phyloP scores from a whole-genome alignment of 2,113 vertebrate species.

The Mesoclemmys tuberculata region DNA sequence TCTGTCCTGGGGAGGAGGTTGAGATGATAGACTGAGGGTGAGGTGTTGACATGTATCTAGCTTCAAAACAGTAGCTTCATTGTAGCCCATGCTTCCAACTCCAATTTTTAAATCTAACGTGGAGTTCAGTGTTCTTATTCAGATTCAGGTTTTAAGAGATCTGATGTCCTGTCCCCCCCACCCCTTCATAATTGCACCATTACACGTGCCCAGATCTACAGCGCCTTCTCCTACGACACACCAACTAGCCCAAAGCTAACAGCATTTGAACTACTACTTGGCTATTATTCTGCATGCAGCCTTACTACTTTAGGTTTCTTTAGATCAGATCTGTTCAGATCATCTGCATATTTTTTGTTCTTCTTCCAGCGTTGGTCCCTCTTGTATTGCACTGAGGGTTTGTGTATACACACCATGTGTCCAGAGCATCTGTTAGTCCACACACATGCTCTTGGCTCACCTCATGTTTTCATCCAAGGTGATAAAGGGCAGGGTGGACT shows the following conservation, averaged over 20 bases:
- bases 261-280: not conserved
- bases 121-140: not conserved
- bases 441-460: too few relatives aligned
- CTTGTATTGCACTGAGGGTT: too few relatives aligned
- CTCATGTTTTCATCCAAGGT: too few relatives aligned
- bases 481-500: too few relatives aligned
- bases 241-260: not conserved
- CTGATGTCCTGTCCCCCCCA: not conserved
- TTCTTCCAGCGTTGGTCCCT: too few relatives aligned
- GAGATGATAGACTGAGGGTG: conserved; percentile 1
- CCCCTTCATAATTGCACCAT: fast-evolving
- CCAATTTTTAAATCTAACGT: not conserved
- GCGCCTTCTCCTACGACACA: not conserved
- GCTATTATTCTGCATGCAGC: not conserved
- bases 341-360: not conserved
- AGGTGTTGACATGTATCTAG: conserved; percentile 12
- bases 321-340: not conserved
- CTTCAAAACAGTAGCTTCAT: not conserved
- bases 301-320: not conserved
- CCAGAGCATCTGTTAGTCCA: too few relatives aligned
- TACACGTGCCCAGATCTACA: not conserved
- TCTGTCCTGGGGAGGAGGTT: not conserved
- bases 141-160: not conserved
- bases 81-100: not conserved
- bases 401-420: too few relatives aligned